Evolutionary conservation across 1,140 invertebrate species (phyloP).

Genomic region (Drosophila virilis): DNA sequence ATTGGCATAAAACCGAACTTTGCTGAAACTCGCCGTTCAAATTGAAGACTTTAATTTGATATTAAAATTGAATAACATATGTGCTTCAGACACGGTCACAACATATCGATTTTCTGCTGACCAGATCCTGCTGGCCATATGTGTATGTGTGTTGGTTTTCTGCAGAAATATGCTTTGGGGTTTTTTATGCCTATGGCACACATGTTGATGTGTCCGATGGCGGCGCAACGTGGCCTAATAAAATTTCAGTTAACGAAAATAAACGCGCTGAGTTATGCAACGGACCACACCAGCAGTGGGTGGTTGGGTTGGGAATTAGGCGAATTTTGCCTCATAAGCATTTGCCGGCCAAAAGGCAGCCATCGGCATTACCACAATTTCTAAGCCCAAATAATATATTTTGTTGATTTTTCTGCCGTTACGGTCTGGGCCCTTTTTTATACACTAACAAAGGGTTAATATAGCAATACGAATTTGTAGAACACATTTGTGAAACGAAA

Average conservation of each 20-base stretch:
- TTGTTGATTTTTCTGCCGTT: slow-evolving; percentile 48
- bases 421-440: slow-evolving; percentile 1
- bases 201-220: slow-evolving; percentile 60
- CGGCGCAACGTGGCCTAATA: slow-evolving; percentile 62
- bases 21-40: background rate
- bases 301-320: background rate
- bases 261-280: slow-evolving; percentile 54
- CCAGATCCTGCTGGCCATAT: slow-evolving; percentile 20
- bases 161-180: slow-evolving; percentile 33
- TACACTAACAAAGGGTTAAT: slow-evolving; percentile 19
- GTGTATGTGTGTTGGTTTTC: slow-evolving; percentile 12
- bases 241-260: slow-evolving; percentile 67
- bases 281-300: background rate
- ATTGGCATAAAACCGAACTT: background rate
- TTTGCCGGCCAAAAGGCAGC: slow-evolving; percentile 16
- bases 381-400: slow-evolving; percentile 63
- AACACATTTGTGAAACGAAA: no score
- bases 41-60: background rate
- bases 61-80: background rate
- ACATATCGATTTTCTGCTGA: slow-evolving; percentile 62
- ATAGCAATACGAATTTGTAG: background rate
- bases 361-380: slow-evolving; percentile 11
- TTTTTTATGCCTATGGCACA: slow-evolving; percentile 48
- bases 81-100: slow-evolving; percentile 39
- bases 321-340: background rate